Conservation (phyloP, 1,140 invertebrate species). For the Drosophila sp. region DNA sequence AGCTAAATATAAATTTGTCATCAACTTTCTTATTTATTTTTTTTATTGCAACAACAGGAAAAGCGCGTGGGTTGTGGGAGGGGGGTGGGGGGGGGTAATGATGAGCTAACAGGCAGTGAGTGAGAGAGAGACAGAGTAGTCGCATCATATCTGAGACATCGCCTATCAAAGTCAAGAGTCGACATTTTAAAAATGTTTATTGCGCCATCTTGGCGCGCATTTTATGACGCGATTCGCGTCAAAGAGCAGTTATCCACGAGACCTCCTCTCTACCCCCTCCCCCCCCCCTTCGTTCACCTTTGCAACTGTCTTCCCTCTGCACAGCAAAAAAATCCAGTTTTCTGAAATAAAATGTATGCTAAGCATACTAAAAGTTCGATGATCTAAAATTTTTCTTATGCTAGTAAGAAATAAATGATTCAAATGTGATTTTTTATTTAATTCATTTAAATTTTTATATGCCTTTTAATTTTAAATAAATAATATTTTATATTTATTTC, state of each 20-base stretch:
- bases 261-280: neutral
- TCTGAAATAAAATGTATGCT: no score
- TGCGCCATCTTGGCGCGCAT: constrained; percentile 69
- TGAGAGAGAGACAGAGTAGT: neutral
- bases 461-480: no score
- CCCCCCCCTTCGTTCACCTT: constrained; percentile 9
- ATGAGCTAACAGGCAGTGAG: neutral
- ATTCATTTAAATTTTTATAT: no score
- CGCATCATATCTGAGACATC: constrained; percentile 58
- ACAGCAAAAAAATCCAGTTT: no score
- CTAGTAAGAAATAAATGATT: no score
- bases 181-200: constrained; percentile 83
- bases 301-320: neutral
- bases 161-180: constrained; percentile 67
- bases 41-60: constrained; percentile 60
- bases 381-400: no score
- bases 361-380: no score
- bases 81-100: neutral
- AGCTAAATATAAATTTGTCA: constrained; percentile 66
- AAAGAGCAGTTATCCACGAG: constrained; percentile 23
- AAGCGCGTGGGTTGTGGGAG: no score
- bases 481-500: no score
- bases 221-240: constrained; percentile 60
- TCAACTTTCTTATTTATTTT: constrained; percentile 42
- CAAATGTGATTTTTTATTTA: no score